Conservation (phyloP, 2,888 invertebrate species). For the Drosophila hawaiiensis region DNA sequence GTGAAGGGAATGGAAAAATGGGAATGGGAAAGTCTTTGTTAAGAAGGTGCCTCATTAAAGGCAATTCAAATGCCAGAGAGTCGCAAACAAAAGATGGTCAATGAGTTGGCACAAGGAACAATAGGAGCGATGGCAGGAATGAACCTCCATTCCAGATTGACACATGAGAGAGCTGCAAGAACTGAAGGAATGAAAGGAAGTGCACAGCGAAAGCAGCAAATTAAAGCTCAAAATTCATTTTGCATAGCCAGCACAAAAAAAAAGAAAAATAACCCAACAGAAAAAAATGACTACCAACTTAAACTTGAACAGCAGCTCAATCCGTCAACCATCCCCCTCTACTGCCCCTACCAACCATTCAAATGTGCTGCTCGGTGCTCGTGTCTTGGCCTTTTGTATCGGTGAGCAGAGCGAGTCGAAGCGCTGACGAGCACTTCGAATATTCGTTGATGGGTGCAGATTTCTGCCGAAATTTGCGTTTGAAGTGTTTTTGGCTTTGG, state of each 20-base stretch:
- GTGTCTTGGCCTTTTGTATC: constrained; percentile 52
- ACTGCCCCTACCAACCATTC: background rate
- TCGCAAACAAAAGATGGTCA: constrained; percentile 57
- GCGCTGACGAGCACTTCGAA: constrained; percentile 64
- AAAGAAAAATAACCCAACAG: background rate
- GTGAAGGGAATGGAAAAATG: constrained; percentile 6
- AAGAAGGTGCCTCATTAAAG: constrained; percentile 65
- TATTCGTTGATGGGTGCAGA: constrained; percentile 74
- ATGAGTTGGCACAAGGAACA: constrained; percentile 64
- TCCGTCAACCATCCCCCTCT: background rate
- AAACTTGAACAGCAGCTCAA: constrained; percentile 7
- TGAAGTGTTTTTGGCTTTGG: constrained; percentile 71
- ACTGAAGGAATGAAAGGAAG: constrained; percentile 58
- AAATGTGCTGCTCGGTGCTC: constrained; percentile 27
- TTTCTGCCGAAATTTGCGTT: constrained; percentile 83
- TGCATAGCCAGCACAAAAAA: constrained; percentile 59
- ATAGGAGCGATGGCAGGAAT: constrained; percentile 57
- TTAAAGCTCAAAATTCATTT: constrained; percentile 75
- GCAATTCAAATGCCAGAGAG: constrained; percentile 66
- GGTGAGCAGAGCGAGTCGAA: constrained; percentile 18
- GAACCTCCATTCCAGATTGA: constrained; percentile 54
- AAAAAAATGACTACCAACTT: constrained; percentile 22
- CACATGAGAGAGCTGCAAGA: constrained; percentile 61
- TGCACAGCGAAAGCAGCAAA: constrained; percentile 77
- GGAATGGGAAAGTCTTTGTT: constrained; percentile 31